Evolutionary conservation across 2,888 invertebrate species (phyloP).

Genomic region (Abscondita cerata): DNA sequence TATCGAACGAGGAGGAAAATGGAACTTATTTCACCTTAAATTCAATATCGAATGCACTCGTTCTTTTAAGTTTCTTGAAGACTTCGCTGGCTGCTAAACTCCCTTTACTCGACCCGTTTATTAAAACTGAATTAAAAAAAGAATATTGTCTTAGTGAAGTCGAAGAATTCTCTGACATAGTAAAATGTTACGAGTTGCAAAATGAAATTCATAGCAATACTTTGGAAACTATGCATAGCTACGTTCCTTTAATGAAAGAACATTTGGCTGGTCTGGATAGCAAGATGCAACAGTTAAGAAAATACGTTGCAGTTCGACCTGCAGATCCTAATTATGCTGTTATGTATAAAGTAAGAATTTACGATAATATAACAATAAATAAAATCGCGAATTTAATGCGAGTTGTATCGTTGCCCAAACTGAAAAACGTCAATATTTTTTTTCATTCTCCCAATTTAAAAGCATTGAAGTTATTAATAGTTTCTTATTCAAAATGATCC

Average conservation of each 20-base stretch:
- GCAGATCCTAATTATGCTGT: constrained; percentile 60
- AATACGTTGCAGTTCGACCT: constrained; percentile 66
- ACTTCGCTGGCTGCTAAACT: constrained; percentile 67
- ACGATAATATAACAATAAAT: constrained; percentile 27
- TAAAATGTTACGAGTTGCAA: constrained; percentile 66
- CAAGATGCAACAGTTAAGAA: constrained; percentile 57
- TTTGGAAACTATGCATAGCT: constrained; percentile 60
- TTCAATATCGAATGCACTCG: constrained; percentile 49
- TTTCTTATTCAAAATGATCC: too few relatives aligned
- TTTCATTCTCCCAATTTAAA: too few relatives aligned
- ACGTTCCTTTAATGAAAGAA: constrained; percentile 58
- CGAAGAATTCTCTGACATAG: constrained; percentile 63
- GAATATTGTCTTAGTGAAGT: constrained; percentile 75
- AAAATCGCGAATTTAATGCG: background rate
- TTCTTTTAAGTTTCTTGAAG: constrained; percentile 64
- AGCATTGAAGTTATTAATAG: too few relatives aligned
- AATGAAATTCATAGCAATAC: constrained; percentile 54
- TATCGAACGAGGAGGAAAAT: constrained; percentile 14
- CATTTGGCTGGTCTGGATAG: constrained; percentile 56
- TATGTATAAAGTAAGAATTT: constrained; percentile 66
- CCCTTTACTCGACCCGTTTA: constrained; percentile 82
- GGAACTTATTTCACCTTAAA: constrained; percentile 26
- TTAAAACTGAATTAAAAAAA: constrained; percentile 77
- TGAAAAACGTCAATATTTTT: too few relatives aligned
- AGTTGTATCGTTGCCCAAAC: too few relatives aligned